Conservation (phyloP, 2,888 invertebrate species). For the Callimorpha dominula region DNA sequence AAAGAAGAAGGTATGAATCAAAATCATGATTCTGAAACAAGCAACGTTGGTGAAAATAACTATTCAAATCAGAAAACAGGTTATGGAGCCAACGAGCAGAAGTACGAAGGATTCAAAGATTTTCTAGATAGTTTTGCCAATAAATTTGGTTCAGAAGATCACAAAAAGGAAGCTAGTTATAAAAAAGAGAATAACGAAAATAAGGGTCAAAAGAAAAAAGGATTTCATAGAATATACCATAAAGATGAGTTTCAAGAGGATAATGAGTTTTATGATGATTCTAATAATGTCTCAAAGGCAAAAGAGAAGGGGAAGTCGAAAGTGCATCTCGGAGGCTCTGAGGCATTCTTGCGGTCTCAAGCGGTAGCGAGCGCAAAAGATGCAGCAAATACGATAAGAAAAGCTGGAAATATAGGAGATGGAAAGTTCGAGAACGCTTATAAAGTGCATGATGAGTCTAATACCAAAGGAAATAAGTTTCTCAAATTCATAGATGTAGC, state of each 20-base stretch:
- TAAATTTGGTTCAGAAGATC: conserved; percentile 70
- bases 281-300: conserved; percentile 60
- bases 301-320: conserved; percentile 65
- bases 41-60: conserved; percentile 53
- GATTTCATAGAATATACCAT: conserved; percentile 76
- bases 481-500: conserved; percentile 67
- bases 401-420: conserved; percentile 52
- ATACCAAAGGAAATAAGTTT: conserved; percentile 56
- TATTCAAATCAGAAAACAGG: conserved; percentile 53
- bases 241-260: conserved; percentile 80
- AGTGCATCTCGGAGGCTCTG: conserved; percentile 63
- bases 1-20: conserved; percentile 52
- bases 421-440: conserved; percentile 56
- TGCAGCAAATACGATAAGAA: conserved; percentile 52
- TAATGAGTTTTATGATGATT: conserved; percentile 77
- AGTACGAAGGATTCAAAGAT: conserved; percentile 67
- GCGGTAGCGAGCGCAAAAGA: conserved; percentile 60
- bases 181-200: conserved; percentile 63
- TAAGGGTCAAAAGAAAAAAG: conserved; percentile 73
- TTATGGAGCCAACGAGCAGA: conserved; percentile 54
- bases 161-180: conserved; percentile 64
- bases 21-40: conserved; percentile 55
- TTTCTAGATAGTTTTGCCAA: conserved; percentile 73
- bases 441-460: conserved; percentile 49
- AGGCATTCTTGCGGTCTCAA: conserved; percentile 63